Evolutionary conservation across 2,113 vertebrate species (phyloP).

Genomic region (Scomber colias): DNA sequence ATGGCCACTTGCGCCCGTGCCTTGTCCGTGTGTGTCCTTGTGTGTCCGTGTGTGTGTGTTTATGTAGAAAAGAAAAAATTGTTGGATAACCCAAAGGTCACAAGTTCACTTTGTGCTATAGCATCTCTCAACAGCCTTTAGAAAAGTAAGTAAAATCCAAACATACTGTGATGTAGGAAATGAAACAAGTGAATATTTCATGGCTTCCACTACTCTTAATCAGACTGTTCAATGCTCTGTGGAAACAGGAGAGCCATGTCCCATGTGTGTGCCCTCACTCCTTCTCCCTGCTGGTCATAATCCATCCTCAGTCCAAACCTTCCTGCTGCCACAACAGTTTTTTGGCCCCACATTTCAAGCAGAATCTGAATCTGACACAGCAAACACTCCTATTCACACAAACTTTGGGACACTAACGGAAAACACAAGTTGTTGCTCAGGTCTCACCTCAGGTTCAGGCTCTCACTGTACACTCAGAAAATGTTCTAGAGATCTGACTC

Average conservation of each 20-base stretch:
- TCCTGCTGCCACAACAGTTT: background rate
- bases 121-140: background rate
- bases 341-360: conserved; percentile 16
- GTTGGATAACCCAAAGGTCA: too few relatives aligned
- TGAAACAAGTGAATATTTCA: background rate
- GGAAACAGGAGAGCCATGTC: background rate
- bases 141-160: background rate
- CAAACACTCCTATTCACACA: conserved; percentile 21
- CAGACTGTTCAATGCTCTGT: background rate
- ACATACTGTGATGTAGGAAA: background rate
- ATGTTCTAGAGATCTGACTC: background rate
- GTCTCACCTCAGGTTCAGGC: background rate
- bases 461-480: background rate
- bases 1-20: background rate
- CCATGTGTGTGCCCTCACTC: background rate
- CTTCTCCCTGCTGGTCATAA: background rate
- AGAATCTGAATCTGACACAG: conserved; percentile 1
- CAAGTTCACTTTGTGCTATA: background rate
- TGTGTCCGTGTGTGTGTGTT: too few relatives aligned
- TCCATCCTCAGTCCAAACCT: background rate
- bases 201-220: background rate
- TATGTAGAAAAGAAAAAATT: too few relatives aligned
- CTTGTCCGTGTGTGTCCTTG: background rate
- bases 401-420: conserved; percentile 1
- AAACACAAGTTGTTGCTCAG: background rate